Percentiles rank a stretch among this genome's conserved stretches.
Conservation (phyloP, 2,888 invertebrate genomes). For the Blastobasis adustella region DNA sequence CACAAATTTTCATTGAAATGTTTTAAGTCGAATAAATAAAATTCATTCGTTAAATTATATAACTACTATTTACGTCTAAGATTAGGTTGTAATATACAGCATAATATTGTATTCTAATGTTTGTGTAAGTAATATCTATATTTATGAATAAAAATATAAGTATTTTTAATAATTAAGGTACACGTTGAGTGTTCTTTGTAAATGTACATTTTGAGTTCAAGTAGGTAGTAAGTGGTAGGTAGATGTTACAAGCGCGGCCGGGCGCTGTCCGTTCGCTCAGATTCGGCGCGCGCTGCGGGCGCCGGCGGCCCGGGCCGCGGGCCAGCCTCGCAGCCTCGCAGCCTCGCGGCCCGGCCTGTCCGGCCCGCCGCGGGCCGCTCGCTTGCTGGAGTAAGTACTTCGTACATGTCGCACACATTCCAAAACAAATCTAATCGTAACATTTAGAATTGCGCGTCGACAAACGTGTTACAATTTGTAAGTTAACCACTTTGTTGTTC, state of each 20-base stretch:
- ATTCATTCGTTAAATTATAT: constrained; percentile 46
- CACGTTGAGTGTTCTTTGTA: constrained; percentile 63
- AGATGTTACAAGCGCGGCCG: constrained; percentile 29
- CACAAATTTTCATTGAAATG: constrained; percentile 33
- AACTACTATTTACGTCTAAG: constrained; percentile 59
- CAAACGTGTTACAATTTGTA: constrained; percentile 55
- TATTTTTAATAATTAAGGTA: constrained; percentile 56
- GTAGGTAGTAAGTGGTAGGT: constrained; percentile 44
- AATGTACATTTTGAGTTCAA: constrained; percentile 68
- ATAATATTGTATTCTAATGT: constrained; percentile 52
- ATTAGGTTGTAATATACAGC: constrained; percentile 54
- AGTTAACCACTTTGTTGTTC: constrained; percentile 74
- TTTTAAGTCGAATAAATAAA: constrained; percentile 33
- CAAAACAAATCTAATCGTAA: constrained; percentile 61
- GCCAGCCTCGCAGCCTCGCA: not conserved
- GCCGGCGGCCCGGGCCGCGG: not conserved
- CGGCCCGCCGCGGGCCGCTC: not conserved
- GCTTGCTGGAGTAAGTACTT: constrained; percentile 9
- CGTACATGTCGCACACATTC: constrained; percentile 66
- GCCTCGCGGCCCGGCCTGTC: not conserved
- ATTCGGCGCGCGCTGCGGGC: constrained; percentile 31
- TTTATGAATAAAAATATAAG: constrained; percentile 63
- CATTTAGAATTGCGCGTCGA: constrained; percentile 49
- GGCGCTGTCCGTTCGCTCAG: constrained; percentile 61
- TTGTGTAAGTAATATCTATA: constrained; percentile 62